Base-by-base conservation (phyloP, 2,113 vertebrate species). In the Tachysurus fulvidraco region DNA sequence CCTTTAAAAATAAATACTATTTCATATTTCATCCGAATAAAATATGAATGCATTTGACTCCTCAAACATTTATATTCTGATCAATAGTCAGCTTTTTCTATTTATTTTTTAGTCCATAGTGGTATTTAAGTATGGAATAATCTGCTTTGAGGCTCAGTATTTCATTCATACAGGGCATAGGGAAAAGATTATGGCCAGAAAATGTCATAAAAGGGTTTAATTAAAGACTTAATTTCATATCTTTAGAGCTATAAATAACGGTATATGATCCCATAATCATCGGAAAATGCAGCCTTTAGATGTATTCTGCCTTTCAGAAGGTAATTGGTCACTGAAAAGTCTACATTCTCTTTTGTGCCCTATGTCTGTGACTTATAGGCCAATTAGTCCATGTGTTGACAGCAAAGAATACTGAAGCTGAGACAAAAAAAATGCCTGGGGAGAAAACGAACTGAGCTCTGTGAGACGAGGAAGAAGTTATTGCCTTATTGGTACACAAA, bases 331-430 rank as follows among this genome's bases (percentile, higher is more conserved):
- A 83, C 57, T 82, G 82, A 54, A 69, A 81, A 41, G 30, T 44
- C 64, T 69, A 60, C n/a, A 28, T 81, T 55, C 78, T 78, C 65
- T 77, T 81, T 69, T 82, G 54, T 85, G 71, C 30, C 67, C 78
- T 62, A 79, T 46, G 78, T 83, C 71, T 83, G 83, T 87, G 85
- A 83, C 52, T 88, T 83, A 85, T 85, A 77, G 80, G 46, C 85
- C 71, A 88, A 88, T 88, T 85, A 88, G 64, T 83, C 74, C 16
- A 83, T 64, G 81, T 28, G 73, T 65, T 84, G 83, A 88, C 74
- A 85, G 50, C 4, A 64, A 87, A 69, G 83, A 79, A 85, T 74
- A 79, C 64, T 62, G 65, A 44, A 50, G 69, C 19, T 41, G 69
- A 79, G 67, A 76, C 17, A 80, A 88, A 85, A 85, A 85, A 79